Percentiles rank a stretch among this genome's conserved stretches.
These are phyloP conservation scores for Drosophila robusta DNA, from an alignment of 2,888 invertebrate genomes.

Conservation along the genomic window DNA sequence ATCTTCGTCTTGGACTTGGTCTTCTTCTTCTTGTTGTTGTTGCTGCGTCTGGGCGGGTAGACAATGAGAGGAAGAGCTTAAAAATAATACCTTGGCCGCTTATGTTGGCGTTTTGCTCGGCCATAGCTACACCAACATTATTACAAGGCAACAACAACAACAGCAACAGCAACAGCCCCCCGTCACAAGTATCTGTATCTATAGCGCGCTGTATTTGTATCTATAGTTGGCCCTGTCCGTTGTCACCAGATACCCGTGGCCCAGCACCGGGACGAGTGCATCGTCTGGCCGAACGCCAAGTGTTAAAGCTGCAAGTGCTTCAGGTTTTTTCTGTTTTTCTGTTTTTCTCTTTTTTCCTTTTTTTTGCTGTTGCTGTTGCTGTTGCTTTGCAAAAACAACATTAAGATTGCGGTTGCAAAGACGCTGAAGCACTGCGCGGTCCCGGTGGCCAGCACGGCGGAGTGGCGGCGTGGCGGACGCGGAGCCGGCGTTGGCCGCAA, in stretches of 20 bases:
- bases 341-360: background rate
- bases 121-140: slow-evolving; percentile 51
- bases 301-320: slow-evolving; percentile 70
- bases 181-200: slow-evolving; percentile 27
- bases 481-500: slow-evolving; percentile 17
- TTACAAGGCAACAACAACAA: slow-evolving; percentile 15
- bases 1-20: slow-evolving; percentile 28
- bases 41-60: slow-evolving; percentile 62
- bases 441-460: background rate
- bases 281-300: slow-evolving; percentile 50
- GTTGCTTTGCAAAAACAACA: slow-evolving; percentile 6
- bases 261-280: slow-evolving; percentile 15
- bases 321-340: slow-evolving; percentile 16
- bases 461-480: background rate
- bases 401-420: slow-evolving; percentile 17
- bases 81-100: slow-evolving; percentile 79
- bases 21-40: slow-evolving; percentile 9
- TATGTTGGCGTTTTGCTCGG: slow-evolving; percentile 70
- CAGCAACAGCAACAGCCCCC: background rate
- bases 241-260: slow-evolving; percentile 71
- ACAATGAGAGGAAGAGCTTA: slow-evolving; percentile 78
- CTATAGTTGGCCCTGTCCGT: slow-evolving; percentile 33
- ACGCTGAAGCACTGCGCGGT: slow-evolving; percentile 2
- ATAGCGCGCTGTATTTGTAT: slow-evolving; percentile 30
- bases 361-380: too few species aligned